Percentiles rank a stretch among this genome's conserved stretches.
These are phyloP conservation scores for Rhabdomys dilectus DNA, from an alignment of 2,113 vertebrate species.

Conservation along the genomic window DNA sequence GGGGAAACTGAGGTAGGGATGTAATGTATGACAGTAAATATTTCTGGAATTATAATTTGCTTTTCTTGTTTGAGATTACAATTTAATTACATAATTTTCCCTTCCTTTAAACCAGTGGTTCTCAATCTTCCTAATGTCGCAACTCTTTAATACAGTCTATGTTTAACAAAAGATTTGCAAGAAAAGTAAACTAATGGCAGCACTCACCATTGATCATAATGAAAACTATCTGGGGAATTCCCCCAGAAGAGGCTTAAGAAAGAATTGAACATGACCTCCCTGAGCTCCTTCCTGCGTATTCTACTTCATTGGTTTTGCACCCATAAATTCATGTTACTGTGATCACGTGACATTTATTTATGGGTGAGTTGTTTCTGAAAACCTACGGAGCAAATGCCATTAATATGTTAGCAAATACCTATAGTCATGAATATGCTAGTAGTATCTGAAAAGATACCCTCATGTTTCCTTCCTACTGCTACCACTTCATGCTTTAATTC, in stretches of 20 bases:
- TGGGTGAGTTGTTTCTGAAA: conserved; percentile 66
- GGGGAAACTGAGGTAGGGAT: not conserved
- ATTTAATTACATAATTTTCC: not conserved
- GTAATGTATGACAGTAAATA: not conserved
- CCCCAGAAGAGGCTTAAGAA: conserved; percentile 64
- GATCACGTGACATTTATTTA: conserved; percentile 72
- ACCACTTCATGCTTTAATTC: not conserved
- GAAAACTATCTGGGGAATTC: conserved; percentile 84
- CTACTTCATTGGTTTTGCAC: conserved; percentile 77
- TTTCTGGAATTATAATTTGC: not conserved
- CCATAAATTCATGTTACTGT: conserved; percentile 64
- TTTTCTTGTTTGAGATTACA: not conserved
- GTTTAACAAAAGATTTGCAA: conserved; percentile 76
- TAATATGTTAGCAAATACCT: conserved; percentile 52
- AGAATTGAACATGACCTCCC: conserved; percentile 82
- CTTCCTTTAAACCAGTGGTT: not conserved
- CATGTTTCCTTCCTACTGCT: not conserved
- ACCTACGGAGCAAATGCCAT: conserved; percentile 50
- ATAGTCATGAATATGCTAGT: not conserved
- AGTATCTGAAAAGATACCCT: not conserved
- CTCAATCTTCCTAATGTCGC: not conserved
- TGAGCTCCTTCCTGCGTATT: conserved; percentile 79
- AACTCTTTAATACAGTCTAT: not conserved
- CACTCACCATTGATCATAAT: conserved; percentile 81
- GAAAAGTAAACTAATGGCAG: conserved; percentile 79